Evolutionary conservation across 2,797 vertebrate genomes (phyloP).

Genomic region (Hybognathus amarus): DNA sequence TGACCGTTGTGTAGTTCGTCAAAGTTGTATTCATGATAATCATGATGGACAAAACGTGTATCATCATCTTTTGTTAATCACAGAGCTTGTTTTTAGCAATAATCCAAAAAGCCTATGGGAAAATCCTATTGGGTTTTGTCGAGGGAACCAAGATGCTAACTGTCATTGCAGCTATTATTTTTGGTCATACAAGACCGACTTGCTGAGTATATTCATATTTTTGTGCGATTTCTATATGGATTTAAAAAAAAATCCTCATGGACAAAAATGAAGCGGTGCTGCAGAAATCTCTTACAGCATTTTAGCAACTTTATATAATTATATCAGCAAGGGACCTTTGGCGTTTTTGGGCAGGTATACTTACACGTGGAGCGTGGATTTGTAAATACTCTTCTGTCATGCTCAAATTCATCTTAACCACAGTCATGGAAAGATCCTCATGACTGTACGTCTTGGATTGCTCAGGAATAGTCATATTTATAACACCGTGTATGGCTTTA

Average conservation of each 20-base stretch:
- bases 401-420: background rate
- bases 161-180: background rate
- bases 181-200: background rate
- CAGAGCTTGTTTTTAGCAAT: too few relatives aligned
- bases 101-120: too few relatives aligned
- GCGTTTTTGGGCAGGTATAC: background rate
- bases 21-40: too few relatives aligned
- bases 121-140: too few relatives aligned
- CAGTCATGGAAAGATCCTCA: background rate
- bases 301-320: background rate
- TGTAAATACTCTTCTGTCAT: too few relatives aligned
- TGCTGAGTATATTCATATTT: background rate
- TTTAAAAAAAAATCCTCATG: background rate
- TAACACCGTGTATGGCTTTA: background rate
- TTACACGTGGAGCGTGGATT: background rate
- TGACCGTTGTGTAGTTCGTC: too few relatives aligned
- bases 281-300: background rate
- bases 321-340: background rate
- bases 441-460: rapidly evolving
- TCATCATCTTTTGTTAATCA: too few relatives aligned
- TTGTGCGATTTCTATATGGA: background rate
- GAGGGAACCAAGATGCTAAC: too few relatives aligned
- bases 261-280: background rate
- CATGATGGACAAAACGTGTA: too few relatives aligned
- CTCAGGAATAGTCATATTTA: background rate